phyloP scores from a whole-genome alignment of 2,113 vertebrate species.

The Onychostruthus taczanowskii region DNA sequence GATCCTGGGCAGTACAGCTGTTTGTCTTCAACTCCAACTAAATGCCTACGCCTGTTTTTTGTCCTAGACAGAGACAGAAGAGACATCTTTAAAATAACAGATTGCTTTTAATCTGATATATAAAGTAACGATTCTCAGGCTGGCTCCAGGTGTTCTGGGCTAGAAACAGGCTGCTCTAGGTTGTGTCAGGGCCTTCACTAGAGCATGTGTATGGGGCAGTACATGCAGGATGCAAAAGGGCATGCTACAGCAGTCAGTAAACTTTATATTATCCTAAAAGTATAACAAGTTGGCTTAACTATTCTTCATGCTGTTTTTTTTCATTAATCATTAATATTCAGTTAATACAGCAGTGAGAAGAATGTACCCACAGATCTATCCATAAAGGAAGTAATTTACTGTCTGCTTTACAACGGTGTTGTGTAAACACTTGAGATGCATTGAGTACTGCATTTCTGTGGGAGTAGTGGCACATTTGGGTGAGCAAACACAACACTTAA shows the following conservation, averaged over 20 bases:
- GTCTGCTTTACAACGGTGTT: background rate
- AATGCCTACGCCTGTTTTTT: background rate
- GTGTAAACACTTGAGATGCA: background rate
- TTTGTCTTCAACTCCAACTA: background rate
- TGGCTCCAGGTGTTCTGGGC: background rate
- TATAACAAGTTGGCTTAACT: background rate
- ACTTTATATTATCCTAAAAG: background rate
- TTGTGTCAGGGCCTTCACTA: background rate
- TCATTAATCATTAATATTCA: slow-evolving; percentile 15
- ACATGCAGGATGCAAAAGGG: background rate
- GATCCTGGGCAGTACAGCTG: background rate
- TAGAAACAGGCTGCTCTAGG: background rate
- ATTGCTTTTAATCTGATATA: background rate
- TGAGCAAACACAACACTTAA: background rate
- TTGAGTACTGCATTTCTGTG: slow-evolving; percentile 1
- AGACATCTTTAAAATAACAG: background rate
- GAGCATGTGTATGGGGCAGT: background rate
- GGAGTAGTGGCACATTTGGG: background rate
- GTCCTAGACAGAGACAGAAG: background rate
- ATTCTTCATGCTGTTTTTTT: background rate
- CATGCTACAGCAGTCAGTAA: background rate
- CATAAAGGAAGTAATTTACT: slow-evolving; percentile 38
- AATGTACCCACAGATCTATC: background rate
- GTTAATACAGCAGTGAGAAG: background rate
- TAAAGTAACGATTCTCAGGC: background rate